A percentile compares a stretch with the other conserved stretches of the same genome.
These are phyloP conservation scores for Melanitta fusca DNA, from an alignment of 2,797 vertebrate species.

Conservation along the genomic window DNA sequence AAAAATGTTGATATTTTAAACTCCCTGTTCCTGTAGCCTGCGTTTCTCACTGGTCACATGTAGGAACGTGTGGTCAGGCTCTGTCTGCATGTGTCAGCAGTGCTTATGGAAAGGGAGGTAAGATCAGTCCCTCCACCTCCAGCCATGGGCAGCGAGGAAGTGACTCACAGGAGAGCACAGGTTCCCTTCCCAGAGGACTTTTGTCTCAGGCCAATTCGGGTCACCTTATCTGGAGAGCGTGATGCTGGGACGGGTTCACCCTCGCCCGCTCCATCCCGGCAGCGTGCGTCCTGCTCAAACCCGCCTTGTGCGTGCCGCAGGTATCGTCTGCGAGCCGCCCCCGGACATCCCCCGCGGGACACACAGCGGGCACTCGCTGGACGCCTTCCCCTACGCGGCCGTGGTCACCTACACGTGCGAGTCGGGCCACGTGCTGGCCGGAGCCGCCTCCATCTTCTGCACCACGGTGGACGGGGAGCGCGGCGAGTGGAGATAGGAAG, in stretches of 20 bases:
- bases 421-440: background rate
- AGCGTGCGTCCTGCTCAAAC: background rate
- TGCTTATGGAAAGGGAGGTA: background rate
- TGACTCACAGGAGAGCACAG: background rate
- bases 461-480: background rate
- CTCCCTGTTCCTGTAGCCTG: background rate
- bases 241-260: background rate
- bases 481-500: background rate
- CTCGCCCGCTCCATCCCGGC: background rate
- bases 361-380: background rate
- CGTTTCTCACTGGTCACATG: background rate
- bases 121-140: background rate
- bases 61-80: background rate
- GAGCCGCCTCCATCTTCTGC: slow-evolving; percentile 30
- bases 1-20: background rate
- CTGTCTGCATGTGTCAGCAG: background rate
- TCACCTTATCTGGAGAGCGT: background rate
- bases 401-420: slow-evolving; percentile 25
- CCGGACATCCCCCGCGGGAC: background rate
- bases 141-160: background rate
- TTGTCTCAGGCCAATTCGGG: background rate
- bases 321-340: background rate
- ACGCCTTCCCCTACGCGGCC: background rate
- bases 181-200: background rate
- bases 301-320: background rate